Percentiles rank a stretch among this genome's conserved stretches.
Evolutionary conservation across 2,113 vertebrate genomes (phyloP).

Genomic region (Donacobius atricapilla): DNA sequence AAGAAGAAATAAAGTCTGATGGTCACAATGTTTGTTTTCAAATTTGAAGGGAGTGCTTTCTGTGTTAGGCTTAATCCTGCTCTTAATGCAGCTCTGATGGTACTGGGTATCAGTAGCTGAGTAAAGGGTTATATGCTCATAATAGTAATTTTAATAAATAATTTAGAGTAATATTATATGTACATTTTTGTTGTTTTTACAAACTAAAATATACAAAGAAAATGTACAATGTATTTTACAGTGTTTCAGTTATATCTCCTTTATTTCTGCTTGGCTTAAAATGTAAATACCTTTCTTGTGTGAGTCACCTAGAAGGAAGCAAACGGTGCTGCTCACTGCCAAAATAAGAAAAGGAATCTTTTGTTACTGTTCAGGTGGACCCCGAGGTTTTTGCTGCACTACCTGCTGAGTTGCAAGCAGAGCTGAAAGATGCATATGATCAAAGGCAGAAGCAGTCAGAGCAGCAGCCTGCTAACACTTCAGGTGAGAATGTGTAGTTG

Average conservation of each 20-base stretch:
- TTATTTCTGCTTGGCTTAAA: not conserved
- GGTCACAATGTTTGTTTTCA: not conserved
- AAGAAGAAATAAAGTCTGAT: not conserved
- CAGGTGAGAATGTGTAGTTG: constrained; percentile 47
- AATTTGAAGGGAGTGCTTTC: not conserved
- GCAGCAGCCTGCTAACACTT: constrained; percentile 54
- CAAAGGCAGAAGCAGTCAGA: constrained; percentile 74
- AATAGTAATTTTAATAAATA: not conserved
- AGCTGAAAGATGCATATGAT: constrained; percentile 88
- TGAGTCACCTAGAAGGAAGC: not conserved
- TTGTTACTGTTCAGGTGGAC: constrained; percentile 81
- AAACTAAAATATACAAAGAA: not conserved
- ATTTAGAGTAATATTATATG: not conserved
- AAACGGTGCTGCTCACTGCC: not conserved
- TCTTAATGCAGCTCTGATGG: not conserved
- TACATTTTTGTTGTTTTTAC: not conserved
- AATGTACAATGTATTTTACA: not conserved
- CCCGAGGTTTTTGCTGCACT: constrained; percentile 95
- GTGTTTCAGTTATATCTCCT: not conserved
- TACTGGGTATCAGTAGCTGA: not conserved
- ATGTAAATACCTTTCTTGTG: not conserved
- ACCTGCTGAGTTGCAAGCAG: constrained; percentile 91
- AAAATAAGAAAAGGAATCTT: not conserved
- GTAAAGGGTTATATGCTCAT: not conserved
- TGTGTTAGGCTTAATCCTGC: not conserved